Conservation (phyloP, 1,140 invertebrate genomes). For the Apocrypta bakeri region DNA sequence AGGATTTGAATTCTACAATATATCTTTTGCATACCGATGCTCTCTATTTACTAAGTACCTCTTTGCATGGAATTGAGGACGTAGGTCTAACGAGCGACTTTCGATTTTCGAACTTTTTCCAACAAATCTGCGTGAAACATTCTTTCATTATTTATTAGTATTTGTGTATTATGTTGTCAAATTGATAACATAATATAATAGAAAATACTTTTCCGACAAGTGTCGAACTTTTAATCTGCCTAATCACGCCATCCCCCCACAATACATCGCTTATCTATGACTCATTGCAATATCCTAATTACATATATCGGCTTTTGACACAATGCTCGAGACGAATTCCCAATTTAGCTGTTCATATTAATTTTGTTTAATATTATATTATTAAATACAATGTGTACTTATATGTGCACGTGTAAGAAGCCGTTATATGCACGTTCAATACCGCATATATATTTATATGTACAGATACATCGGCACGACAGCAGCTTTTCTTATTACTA, state of each 20-base stretch:
- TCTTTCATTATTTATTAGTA: too few species aligned
- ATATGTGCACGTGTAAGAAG: not conserved
- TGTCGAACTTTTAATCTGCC: too few species aligned
- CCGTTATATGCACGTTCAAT: not conserved
- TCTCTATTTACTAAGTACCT: not conserved
- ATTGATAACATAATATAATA: too few species aligned
- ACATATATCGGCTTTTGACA: not conserved
- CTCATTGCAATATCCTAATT: not conserved
- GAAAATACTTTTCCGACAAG: too few species aligned
- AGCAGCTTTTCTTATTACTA: slow-evolving; percentile 21
- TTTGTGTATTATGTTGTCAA: too few species aligned
- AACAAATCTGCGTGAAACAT: too few species aligned
- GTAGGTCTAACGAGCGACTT: not conserved
- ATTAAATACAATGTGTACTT: not conserved
- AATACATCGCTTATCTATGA: not conserved
- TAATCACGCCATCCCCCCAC: too few species aligned
- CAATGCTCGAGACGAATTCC: not conserved
- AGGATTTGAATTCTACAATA: not conserved
- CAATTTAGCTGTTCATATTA: not conserved
- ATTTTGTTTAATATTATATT: too few species aligned
- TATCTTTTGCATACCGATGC: not conserved
- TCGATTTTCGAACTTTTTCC: too few species aligned
- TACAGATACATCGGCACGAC: too few species aligned
- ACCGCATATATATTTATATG: not conserved
- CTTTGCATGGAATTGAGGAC: not conserved